phyloP scores from a whole-genome alignment of 2,113 vertebrate genomes.

The Sebastes fasciatus region DNA sequence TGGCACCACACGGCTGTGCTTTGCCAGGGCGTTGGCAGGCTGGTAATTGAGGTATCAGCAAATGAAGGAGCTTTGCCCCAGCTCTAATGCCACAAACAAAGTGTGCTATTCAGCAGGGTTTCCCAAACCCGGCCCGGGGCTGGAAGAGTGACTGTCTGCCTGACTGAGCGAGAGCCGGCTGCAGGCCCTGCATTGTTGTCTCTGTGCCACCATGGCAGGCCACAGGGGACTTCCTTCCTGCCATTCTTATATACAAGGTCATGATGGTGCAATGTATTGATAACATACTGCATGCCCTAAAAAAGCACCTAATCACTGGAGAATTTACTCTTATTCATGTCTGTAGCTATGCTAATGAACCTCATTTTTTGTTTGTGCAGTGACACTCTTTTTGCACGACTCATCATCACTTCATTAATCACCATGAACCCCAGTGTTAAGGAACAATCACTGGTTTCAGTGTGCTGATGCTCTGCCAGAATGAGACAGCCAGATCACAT shows the following conservation, averaged over 20 bases:
- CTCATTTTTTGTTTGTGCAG: neutral
- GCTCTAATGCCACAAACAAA: slow-evolving; percentile 81
- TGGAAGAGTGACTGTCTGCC: slow-evolving; percentile 69
- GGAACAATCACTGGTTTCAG: slow-evolving; percentile 28
- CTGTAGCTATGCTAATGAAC: neutral
- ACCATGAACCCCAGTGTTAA: slow-evolving; percentile 34
- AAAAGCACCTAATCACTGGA: neutral
- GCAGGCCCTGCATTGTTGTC: slow-evolving; percentile 65
- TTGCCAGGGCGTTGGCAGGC: slow-evolving; percentile 68
- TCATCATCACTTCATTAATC: slow-evolving; percentile 7
- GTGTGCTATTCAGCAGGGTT: slow-evolving; percentile 79
- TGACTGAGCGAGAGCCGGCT: slow-evolving; percentile 61
- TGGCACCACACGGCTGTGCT: slow-evolving; percentile 47
- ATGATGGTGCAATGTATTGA: slow-evolving; percentile 21
- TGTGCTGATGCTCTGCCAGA: slow-evolving; percentile 37
- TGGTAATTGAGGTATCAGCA: slow-evolving; percentile 74
- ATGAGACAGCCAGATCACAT: slow-evolving; percentile 65
- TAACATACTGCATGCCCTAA: neutral
- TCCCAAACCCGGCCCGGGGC: slow-evolving; percentile 60
- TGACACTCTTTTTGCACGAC: slow-evolving; percentile 6
- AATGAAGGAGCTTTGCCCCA: slow-evolving; percentile 75
- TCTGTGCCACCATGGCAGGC: slow-evolving; percentile 49
- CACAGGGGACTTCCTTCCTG: slow-evolving; percentile 63
- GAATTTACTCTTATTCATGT: neutral
- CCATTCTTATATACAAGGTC: slow-evolving; percentile 44